Conservation (phyloP, 2,113 vertebrate genomes). For the Sapajus apella region DNA sequence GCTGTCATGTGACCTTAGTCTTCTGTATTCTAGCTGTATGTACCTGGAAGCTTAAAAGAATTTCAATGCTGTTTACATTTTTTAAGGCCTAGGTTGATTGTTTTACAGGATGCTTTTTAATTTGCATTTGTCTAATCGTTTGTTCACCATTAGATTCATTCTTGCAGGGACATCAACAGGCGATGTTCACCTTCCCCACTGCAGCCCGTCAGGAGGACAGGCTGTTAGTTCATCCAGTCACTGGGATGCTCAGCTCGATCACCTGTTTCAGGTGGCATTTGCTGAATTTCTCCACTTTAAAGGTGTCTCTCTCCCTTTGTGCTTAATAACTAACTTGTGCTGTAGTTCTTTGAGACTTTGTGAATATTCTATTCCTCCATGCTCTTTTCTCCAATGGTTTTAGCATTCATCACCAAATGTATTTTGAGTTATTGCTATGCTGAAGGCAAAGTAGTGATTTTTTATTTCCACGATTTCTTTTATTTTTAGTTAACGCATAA, state of each 20-base stretch:
- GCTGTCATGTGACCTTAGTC: neutral
- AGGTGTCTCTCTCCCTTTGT: neutral
- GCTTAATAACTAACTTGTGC: fast-evolving
- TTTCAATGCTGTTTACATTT: fast-evolving
- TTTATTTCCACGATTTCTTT: neutral
- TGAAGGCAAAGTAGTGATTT: neutral
- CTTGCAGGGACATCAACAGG: fast-evolving
- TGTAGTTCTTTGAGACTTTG: neutral
- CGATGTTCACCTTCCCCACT: fast-evolving
- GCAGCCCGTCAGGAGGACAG: fast-evolving
- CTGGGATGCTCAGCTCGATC: neutral
- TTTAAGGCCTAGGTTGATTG: neutral
- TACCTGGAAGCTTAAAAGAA: neutral
- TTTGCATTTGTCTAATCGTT: too few species aligned
- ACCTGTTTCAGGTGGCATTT: neutral
- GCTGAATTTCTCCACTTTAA: neutral
- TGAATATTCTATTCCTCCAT: too few species aligned
- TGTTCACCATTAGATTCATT: fast-evolving
- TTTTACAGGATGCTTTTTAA: neutral
- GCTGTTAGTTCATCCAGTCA: too few species aligned
- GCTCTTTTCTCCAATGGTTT: neutral
- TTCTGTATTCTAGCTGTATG: neutral
- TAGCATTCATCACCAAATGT: fast-evolving
- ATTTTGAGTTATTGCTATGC: neutral
- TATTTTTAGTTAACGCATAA: neutral